These are phyloP conservation scores for Cetoscarus ocellatus DNA, from an alignment of 2,797 vertebrate species.

Conservation along the genomic window DNA sequence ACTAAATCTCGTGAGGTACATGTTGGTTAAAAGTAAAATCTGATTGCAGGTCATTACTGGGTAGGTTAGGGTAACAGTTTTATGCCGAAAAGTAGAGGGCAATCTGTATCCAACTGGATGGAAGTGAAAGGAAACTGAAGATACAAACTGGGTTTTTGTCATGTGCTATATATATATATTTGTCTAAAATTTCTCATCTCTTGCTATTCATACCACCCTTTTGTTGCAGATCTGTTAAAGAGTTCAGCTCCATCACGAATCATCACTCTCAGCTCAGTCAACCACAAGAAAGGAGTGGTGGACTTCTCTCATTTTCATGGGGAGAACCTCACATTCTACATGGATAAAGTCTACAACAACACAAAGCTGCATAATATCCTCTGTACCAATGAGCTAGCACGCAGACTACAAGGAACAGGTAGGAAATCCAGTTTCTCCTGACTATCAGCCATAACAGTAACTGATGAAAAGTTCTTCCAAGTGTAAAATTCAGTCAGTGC, in stretches of 20 bases:
- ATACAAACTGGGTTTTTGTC: too few relatives aligned
- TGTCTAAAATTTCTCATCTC: neutral
- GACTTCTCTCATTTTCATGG: slow-evolving; percentile 84
- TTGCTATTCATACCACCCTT: neutral
- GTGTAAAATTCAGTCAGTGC: too few relatives aligned
- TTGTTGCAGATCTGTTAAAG: slow-evolving; percentile 83
- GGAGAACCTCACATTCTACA: slow-evolving; percentile 43
- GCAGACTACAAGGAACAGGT: slow-evolving; percentile 88
- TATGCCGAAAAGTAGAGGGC: too few relatives aligned
- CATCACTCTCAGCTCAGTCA: slow-evolving; percentile 84
- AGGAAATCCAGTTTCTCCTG: slow-evolving; percentile 10
- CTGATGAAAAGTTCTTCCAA: too few relatives aligned
- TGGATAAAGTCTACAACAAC: slow-evolving; percentile 81
- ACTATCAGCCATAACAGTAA: neutral
- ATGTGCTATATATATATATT: too few relatives aligned
- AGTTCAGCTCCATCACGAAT: slow-evolving; percentile 84
- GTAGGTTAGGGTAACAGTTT: too few relatives aligned
- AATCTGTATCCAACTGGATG: too few relatives aligned
- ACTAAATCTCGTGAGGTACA: too few relatives aligned
- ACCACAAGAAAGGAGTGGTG: slow-evolving; percentile 78
- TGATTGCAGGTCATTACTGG: too few relatives aligned
- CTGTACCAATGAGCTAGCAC: slow-evolving; percentile 87
- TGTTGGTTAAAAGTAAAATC: too few relatives aligned
- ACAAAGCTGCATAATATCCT: slow-evolving; percentile 91
- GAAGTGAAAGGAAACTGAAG: too few relatives aligned